A percentile compares a stretch with the other conserved stretches of the same genome.
phyloP scores from a whole-genome alignment of 2,797 vertebrate species.

The Mionectes olivaceus region DNA sequence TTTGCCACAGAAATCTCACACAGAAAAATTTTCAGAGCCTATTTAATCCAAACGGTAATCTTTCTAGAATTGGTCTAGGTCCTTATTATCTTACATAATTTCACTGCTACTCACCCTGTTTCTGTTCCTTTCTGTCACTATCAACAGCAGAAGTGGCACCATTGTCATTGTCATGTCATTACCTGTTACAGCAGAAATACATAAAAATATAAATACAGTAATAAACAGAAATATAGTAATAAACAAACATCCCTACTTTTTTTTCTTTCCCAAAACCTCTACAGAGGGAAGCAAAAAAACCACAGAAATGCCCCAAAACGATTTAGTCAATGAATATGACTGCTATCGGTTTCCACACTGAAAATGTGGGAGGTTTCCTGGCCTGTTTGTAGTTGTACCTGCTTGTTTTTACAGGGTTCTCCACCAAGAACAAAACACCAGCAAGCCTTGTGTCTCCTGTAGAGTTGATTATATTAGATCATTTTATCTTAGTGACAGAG shows the following conservation, averaged over 20 bases:
- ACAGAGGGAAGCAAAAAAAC: not conserved
- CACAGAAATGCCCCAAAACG: not conserved
- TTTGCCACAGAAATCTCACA: not conserved
- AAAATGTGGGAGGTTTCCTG: not conserved
- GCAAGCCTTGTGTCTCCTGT: constrained; percentile 11
- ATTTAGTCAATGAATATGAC: not conserved
- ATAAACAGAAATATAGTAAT: not conserved
- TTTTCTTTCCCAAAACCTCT: not conserved
- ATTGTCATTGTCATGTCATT: not conserved
- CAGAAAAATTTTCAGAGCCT: not conserved
- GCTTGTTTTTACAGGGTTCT: not conserved
- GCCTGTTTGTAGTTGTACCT: not conserved
- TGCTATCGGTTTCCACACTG: not conserved
- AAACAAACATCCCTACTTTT: not conserved
- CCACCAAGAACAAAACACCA: not conserved
- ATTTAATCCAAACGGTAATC: not conserved
- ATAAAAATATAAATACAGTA: no score
- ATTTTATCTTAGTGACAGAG: constrained; percentile 34
- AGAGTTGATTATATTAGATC: constrained; percentile 52
- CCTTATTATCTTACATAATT: not conserved
- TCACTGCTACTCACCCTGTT: not conserved
- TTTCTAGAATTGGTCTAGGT: not conserved
- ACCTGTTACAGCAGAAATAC: not conserved
- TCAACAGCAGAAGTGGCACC: not conserved
- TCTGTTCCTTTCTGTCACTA: not conserved